Evolutionary conservation across 2,888 invertebrate species (phyloP).

Genomic region (Drosophila koepferae): DNA sequence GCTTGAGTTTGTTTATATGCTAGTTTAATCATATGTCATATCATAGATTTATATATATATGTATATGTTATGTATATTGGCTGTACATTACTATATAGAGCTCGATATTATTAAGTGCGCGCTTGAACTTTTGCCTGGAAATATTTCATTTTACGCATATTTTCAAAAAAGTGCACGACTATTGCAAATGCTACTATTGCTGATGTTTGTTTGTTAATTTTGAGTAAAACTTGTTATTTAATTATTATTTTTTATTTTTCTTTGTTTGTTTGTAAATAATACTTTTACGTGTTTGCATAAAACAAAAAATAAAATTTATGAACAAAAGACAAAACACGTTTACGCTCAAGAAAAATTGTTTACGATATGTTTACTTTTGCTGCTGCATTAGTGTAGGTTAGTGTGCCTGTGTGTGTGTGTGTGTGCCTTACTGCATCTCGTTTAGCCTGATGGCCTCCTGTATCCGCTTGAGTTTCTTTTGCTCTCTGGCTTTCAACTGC

Average conservation of each 20-base stretch:
- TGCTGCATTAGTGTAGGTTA: slow-evolving; percentile 24
- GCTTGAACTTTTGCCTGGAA: slow-evolving; percentile 52
- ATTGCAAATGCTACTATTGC: slow-evolving; percentile 26
- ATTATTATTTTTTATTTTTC: neutral
- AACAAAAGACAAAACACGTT: slow-evolving; percentile 25
- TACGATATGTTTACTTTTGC: slow-evolving; percentile 48
- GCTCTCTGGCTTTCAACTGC: slow-evolving; percentile 67
- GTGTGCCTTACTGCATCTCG: slow-evolving; percentile 54
- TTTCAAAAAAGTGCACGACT: slow-evolving; percentile 53
- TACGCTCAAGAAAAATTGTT: slow-evolving; percentile 25
- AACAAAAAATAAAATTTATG: slow-evolving; percentile 34
- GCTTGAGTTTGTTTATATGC: slow-evolving; percentile 41
- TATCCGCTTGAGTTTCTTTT: slow-evolving; percentile 68
- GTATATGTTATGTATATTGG: slow-evolving; percentile 50
- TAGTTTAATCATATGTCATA: slow-evolving; percentile 46
- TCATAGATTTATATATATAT: slow-evolving; percentile 44
- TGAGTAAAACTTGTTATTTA: slow-evolving; percentile 4
- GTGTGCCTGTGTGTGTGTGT: slow-evolving; percentile 30
- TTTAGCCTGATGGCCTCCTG: slow-evolving; percentile 66
- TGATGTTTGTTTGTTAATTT: slow-evolving; percentile 20
- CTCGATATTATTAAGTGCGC: slow-evolving; percentile 36
- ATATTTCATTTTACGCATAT: slow-evolving; percentile 50
- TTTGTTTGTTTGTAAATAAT: slow-evolving; percentile 63
- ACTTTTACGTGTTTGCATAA: slow-evolving; percentile 60
- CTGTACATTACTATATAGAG: slow-evolving; percentile 72